Conservation (phyloP, 2,113 vertebrate species). For the Isichthys henryi region DNA sequence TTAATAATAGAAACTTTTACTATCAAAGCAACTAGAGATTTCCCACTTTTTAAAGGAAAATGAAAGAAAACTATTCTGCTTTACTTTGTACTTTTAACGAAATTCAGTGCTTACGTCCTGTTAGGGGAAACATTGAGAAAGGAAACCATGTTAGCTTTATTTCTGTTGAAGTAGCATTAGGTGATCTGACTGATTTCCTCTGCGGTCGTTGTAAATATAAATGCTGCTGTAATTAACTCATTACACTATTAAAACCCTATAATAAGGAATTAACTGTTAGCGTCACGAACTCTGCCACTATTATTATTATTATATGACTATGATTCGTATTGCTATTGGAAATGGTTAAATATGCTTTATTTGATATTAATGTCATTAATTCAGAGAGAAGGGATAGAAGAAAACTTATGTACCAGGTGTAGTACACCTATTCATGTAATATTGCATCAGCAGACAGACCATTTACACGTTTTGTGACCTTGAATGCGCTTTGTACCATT, state of each 20-base stretch:
- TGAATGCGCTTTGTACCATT: neutral
- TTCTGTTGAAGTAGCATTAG: neutral
- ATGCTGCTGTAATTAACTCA: neutral
- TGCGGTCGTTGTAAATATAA: conserved; percentile 6
- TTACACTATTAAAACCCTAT: neutral
- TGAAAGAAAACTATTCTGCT: conserved; percentile 30
- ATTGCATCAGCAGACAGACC: neutral
- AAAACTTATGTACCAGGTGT: neutral
- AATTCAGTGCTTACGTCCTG: neutral
- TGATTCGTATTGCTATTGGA: neutral
- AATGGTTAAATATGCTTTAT: neutral
- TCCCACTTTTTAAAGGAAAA: conserved; percentile 54
- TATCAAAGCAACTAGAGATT: conserved; percentile 56
- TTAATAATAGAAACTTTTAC: conserved; percentile 75
- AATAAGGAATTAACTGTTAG: neutral
- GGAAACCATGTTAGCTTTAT: neutral
- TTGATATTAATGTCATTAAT: neutral
- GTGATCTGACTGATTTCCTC: neutral
- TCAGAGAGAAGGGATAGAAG: neutral
- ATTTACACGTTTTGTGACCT: neutral
- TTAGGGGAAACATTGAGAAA: conserved; percentile 17
- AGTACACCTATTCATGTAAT: neutral
- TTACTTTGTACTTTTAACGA: neutral
- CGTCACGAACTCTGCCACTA: neutral
- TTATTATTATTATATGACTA: neutral